Evolutionary conservation across 2,113 vertebrate species (phyloP).

Genomic region (Periophthalmus modestus): DNA sequence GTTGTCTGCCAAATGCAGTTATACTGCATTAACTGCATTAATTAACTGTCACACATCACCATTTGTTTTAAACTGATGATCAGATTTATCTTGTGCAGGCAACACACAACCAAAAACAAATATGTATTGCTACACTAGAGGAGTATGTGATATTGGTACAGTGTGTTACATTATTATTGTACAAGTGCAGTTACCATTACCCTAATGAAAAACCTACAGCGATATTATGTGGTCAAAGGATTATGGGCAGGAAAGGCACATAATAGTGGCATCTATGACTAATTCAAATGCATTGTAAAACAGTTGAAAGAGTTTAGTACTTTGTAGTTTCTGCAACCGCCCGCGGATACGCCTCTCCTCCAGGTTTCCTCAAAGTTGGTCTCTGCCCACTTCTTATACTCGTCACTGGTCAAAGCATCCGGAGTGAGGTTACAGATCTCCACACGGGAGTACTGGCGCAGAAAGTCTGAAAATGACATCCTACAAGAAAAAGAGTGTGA

Average conservation of each 20-base stretch:
- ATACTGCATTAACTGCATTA: too few species aligned
- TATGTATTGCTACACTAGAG: too few species aligned
- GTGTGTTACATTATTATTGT: too few species aligned
- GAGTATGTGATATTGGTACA: too few species aligned
- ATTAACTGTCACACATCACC: too few species aligned
- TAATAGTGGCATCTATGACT: background rate
- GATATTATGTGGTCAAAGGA: background rate
- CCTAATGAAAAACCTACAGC: background rate
- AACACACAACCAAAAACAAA: too few species aligned
- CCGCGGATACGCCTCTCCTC: conserved; percentile 88
- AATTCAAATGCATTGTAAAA: background rate
- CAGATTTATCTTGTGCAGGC: too few species aligned
- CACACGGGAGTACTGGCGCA: conserved; percentile 86
- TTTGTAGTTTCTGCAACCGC: conserved; percentile 90
- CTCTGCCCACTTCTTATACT: conserved; percentile 85
- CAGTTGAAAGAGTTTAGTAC: conserved; percentile 13
- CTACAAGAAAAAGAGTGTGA: conserved; percentile 65
- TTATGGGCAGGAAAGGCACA: background rate
- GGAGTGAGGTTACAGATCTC: conserved; percentile 93
- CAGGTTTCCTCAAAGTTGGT: conserved; percentile 83
- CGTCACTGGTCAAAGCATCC: conserved; percentile 79
- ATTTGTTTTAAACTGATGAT: too few species aligned
- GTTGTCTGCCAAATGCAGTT: too few species aligned
- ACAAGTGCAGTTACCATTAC: too few species aligned
- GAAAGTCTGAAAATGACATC: conserved; percentile 93